Conservation (phyloP, 2,797 vertebrate genomes). For the Callimico goeldii region DNA sequence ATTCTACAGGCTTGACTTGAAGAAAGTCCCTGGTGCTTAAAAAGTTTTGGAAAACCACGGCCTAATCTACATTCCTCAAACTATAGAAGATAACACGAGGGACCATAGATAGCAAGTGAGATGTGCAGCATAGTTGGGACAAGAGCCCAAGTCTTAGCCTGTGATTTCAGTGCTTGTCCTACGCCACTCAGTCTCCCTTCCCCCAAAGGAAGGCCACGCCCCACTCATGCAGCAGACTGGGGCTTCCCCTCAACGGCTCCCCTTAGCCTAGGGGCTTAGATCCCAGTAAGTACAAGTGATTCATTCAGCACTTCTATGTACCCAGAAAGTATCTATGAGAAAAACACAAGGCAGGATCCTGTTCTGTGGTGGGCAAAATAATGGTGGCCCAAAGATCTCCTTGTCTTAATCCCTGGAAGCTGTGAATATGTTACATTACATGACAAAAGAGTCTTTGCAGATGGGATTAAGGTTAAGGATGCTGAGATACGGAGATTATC, state of each 20-base stretch:
- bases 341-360: background rate
- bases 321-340: background rate
- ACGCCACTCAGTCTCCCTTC: background rate
- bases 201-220: background rate
- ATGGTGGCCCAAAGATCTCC: background rate
- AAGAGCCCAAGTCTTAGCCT: background rate
- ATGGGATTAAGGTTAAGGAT: background rate
- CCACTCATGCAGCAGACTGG: background rate
- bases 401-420: background rate
- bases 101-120: background rate
- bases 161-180: background rate
- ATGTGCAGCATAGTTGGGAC: background rate
- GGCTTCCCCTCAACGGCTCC: background rate
- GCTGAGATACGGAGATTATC: background rate
- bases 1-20: background rate
- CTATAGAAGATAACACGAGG: background rate
- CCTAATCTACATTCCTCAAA: background rate
- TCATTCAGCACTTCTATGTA: background rate
- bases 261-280: background rate
- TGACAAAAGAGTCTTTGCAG: background rate
- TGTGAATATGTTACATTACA: background rate
- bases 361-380: background rate
- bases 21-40: background rate
- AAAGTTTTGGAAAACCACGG: background rate
- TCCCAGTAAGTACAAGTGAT: background rate